Conservation (phyloP, 2,888 invertebrate species). For the Cynaeus angustus region DNA sequence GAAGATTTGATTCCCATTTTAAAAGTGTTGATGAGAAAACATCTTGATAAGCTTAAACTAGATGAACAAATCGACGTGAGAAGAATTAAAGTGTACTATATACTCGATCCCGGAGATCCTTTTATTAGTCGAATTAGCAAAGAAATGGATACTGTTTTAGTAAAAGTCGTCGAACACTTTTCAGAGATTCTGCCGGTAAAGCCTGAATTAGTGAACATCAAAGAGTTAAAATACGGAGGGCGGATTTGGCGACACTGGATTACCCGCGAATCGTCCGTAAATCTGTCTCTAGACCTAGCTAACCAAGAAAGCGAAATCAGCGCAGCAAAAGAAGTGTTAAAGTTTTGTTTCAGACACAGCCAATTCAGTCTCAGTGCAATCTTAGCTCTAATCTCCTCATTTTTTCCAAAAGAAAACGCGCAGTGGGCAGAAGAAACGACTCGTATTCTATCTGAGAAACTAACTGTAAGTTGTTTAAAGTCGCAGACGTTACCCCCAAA, state of each 20-base stretch:
- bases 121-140: conserved; percentile 81
- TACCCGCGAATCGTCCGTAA: conserved; percentile 77
- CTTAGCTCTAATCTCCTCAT: conserved; percentile 78
- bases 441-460: conserved; percentile 74
- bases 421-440: conserved; percentile 79
- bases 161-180: conserved; percentile 69
- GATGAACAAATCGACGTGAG: conserved; percentile 78
- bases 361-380: conserved; percentile 81
- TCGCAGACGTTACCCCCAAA: conserved; percentile 15
- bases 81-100: conserved; percentile 83
- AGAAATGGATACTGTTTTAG: conserved; percentile 75
- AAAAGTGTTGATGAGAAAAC: conserved; percentile 77
- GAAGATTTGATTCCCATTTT: conserved; percentile 87
- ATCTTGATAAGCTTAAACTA: conserved; percentile 74
- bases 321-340: conserved; percentile 75
- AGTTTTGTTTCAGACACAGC: conserved; percentile 76
- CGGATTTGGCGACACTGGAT: conserved; percentile 86
- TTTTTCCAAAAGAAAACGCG: conserved; percentile 78
- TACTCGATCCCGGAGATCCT: conserved; percentile 83
- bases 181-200: conserved; percentile 59
- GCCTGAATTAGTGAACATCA: conserved; percentile 65
- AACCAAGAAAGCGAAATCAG: conserved; percentile 76
- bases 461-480: conserved; percentile 73
- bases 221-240: conserved; percentile 75
- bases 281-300: conserved; percentile 78